A percentile compares a stretch with the other conserved stretches of the same genome.
These are phyloP conservation scores for Incurvaria masculella DNA, from an alignment of 2,888 invertebrate species.

Conservation along the genomic window DNA sequence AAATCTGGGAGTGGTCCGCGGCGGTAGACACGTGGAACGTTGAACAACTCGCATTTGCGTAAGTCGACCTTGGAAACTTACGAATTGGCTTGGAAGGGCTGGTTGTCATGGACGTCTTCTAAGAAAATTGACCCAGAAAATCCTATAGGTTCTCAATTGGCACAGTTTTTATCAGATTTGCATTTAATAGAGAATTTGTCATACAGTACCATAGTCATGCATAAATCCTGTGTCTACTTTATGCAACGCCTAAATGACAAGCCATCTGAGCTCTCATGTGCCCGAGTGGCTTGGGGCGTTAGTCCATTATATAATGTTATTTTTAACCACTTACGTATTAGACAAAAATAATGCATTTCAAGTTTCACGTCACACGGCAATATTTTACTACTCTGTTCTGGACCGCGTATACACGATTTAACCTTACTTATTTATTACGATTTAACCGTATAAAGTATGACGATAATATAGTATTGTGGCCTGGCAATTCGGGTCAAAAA, in stretches of 20 bases:
- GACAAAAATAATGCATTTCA: conserved; percentile 6
- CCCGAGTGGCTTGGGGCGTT: conserved; percentile 16
- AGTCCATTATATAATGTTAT: conserved; percentile 5
- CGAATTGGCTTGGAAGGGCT: conserved; percentile 16
- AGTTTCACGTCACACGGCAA: conserved; percentile 3
- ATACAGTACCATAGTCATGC: conserved; percentile 12
- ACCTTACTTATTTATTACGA: conserved; percentile 6
- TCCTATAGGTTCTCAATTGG: conserved; percentile 8
- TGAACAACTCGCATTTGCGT: conserved; percentile 10
- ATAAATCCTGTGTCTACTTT: conserved; percentile 16
- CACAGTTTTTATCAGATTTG: conserved; percentile 13
- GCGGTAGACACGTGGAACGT: conserved; percentile 11
- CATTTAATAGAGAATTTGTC: conserved; percentile 9
- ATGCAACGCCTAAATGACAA: conserved; percentile 7
- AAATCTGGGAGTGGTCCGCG: conserved; percentile 19
- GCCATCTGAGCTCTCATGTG: conserved; percentile 12
- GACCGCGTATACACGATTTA: conserved; percentile 14
- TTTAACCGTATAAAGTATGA: conserved; percentile 1
- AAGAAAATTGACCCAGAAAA: conserved; percentile 8
- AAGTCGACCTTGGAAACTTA: conserved; percentile 12
- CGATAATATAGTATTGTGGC: conserved; percentile 12
- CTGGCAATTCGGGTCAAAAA: conserved; percentile 14
- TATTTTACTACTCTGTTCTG: conserved; percentile 12
- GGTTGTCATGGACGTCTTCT: conserved; percentile 13
- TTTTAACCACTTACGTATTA: neutral